Evolutionary conservation across 2,797 vertebrate species (phyloP).

Genomic region (Pelochelys cantorii): DNA sequence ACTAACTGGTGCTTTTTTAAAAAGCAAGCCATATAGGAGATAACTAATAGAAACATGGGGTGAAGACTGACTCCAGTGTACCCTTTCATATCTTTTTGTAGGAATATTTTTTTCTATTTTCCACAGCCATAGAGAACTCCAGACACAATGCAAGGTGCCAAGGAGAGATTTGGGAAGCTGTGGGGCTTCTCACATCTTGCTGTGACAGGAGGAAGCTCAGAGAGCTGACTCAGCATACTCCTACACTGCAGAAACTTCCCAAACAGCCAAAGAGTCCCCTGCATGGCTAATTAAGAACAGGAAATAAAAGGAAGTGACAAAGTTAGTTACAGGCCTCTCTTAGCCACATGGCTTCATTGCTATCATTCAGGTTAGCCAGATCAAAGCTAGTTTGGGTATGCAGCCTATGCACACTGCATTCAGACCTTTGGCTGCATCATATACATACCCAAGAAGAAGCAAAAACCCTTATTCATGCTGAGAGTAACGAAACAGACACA

Average conservation of each 20-base stretch:
- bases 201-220: background rate
- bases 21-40: background rate
- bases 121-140: background rate
- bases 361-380: background rate
- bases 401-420: background rate
- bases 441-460: background rate
- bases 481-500: background rate
- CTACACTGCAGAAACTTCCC: background rate
- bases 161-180: fast-evolving
- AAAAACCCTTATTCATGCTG: background rate
- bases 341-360: background rate
- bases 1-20: fast-evolving
- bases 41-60: background rate
- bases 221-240: background rate
- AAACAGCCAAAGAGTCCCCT: background rate
- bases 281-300: background rate
- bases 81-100: background rate
- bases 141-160: background rate
- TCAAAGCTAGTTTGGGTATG: background rate
- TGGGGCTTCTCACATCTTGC: too few relatives aligned
- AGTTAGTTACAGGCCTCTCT: background rate
- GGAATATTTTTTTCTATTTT: background rate
- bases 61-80: fast-evolving
- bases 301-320: background rate
- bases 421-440: background rate